Base-by-base conservation (phyloP, 2,113 vertebrate species). In the Microcebus ravelobensis region DNA sequence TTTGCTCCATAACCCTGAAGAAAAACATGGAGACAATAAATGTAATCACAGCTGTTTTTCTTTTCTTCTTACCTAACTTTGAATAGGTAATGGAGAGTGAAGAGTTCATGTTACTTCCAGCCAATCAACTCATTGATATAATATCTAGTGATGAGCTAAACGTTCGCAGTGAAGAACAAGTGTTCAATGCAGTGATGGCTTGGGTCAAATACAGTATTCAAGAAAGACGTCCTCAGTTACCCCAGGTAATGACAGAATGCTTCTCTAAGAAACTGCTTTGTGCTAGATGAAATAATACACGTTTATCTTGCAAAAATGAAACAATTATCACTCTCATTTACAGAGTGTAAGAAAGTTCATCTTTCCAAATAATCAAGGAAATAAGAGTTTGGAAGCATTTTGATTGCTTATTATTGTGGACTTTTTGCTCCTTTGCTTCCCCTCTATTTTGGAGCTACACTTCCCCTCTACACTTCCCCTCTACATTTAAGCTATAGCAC, bases 171-270 rank as follows among this genome's bases (percentile, higher is more conserved):
- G 99, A 99, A 87, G 99, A 99, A 97, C 99, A 99, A 97, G 99
- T 99, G 84, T 99, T 99, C 98, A 99, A 99, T 1, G 99, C 99
- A 0, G 99, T 99, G 92, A 99, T 99, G 99, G 99, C 99, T 84
- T 99, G 99, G 99, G 99, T 99, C 82, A 99, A 99, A 92, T 99
- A 99, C 98, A 99, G 99, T 98, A 99, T 99, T 97, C 99, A 99
- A 97, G 99, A 99, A 82, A 99, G 99, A 68, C 98, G 99, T 42
- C 99, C 99, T 15, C 99, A 99, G 96, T 98, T 99, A 18, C 99
- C 99, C 25, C 99, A 99, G 99, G 99, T 99, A 94, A 90, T 92
- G 34, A 12, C 1, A 45, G 84, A 29, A 1, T n/a, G 13, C 52
- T 45, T 57, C 61, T 84, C 25, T 63, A 55, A 1, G 23, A 65